A percentile compares a stretch with the other conserved stretches of the same genome.
Conservation (phyloP, 2,888 invertebrate species). For the Elysia crispata region DNA sequence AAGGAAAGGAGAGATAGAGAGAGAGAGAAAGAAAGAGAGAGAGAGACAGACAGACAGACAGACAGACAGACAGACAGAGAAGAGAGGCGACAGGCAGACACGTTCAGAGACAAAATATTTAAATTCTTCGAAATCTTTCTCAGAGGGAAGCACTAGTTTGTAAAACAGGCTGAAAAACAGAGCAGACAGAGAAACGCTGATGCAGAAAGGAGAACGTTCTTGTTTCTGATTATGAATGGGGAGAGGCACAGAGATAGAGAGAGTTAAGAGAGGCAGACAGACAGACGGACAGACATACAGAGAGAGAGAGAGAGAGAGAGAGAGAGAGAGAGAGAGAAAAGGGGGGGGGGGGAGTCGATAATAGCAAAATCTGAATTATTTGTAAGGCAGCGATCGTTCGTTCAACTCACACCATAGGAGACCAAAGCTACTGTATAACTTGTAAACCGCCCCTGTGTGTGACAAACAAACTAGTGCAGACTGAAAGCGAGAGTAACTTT, state of each 20-base stretch:
- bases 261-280: slow-evolving; percentile 22
- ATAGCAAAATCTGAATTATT: background rate
- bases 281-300: slow-evolving; percentile 28
- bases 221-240: too few species aligned
- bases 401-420: too few species aligned
- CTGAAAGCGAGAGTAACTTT: too few species aligned
- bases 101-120: slow-evolving; percentile 10
- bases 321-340: slow-evolving; percentile 33
- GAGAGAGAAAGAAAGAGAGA: background rate
- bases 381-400: too few species aligned
- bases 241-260: too few species aligned
- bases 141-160: too few species aligned
- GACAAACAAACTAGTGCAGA: too few species aligned
- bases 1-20: background rate
- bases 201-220: too few species aligned
- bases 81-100: background rate
- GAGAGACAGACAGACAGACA: slow-evolving; percentile 6
- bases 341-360: slow-evolving; percentile 18
- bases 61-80: slow-evolving; percentile 1
- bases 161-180: background rate
- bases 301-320: slow-evolving; percentile 32
- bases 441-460: too few species aligned
- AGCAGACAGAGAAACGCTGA: too few species aligned
- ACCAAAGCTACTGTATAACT: too few species aligned
- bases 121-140: too few species aligned